Evolutionary conservation across 2,797 vertebrate genomes (phyloP), one percentile per base, ranked within the genome.

Genomic region (Pogoniulus pusillus): DNA sequence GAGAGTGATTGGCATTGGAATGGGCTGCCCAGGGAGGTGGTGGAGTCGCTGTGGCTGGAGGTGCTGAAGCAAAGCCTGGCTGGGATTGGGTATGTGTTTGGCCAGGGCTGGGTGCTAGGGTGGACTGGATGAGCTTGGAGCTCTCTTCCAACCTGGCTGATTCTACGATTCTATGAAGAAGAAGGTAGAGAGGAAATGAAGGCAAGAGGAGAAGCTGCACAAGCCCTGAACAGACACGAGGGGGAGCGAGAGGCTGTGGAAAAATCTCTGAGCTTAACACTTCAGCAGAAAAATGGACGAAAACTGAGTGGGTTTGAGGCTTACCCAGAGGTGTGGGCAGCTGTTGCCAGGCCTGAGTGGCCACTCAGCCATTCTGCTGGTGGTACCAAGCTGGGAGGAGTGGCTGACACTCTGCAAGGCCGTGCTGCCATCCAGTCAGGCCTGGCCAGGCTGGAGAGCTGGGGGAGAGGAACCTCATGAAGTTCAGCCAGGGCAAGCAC

Each of bases 211-310:
- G 4, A 30, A 24, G 72, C 47, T 89, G 90, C 88, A 34, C 1
- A 59, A 85, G 54, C 76, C 16, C 11, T 1, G 4, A 0, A 7
- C 12, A 1, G 84, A 55, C 95, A 94, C 84, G 14, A 95, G 95
- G 75, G 92, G 95, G 92, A 86, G 93, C 5, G 35, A 94, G 82
- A 95, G 87, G 47, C 86, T 4, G 53, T 0, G 5, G 77, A 16
- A 90, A 85, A 85, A 22, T 22, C 34, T 49, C 37, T 9, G 0
- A 2, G 1, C n/a, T 55, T 1, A 4, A 35, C 10, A 9, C 26
- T 16, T 0, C 2, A 0, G 34, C 35, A 62, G 26, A 17, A 26
- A 43, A 82, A 73, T 0, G 18, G 16, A 0, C 22, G 30, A 27
- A 47, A 24, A 1, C 0, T 0, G 23, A 20, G 59, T 2, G 35